Evolutionary conservation across 1,140 invertebrate species (phyloP).

Genomic region (Aricia agestis): DNA sequence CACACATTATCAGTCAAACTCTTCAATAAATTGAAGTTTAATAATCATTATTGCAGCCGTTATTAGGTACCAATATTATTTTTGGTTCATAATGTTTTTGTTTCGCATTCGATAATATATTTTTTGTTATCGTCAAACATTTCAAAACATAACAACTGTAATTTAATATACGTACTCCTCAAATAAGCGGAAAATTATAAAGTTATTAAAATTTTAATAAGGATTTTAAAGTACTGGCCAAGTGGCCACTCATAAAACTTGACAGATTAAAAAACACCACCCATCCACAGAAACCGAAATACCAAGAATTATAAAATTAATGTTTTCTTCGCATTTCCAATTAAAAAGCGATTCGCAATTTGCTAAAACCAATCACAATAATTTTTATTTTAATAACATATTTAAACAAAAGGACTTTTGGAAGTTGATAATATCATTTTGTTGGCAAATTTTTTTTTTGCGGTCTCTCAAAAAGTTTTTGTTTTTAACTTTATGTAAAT

Average conservation of each 20-base stretch:
- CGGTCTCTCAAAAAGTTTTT: neutral
- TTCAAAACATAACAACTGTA: too few relatives aligned
- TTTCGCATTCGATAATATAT: too few relatives aligned
- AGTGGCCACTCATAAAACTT: neutral
- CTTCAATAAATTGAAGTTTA: too few relatives aligned
- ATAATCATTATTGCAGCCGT: too few relatives aligned
- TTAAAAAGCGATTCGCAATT: conserved; percentile 59
- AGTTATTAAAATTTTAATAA: neutral
- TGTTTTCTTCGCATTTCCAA: neutral
- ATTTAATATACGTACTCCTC: too few relatives aligned
- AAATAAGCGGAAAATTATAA: too few relatives aligned
- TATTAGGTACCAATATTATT: too few relatives aligned
- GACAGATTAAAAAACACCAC: neutral
- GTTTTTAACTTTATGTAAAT: neutral
- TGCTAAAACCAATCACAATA: conserved; percentile 70
- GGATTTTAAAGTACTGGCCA: neutral
- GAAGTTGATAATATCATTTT: conserved; percentile 31
- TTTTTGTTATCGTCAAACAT: too few relatives aligned
- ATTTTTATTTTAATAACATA: conserved; percentile 60
- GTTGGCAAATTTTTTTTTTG: conserved; percentile 15
- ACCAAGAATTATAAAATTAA: conserved; percentile 5
- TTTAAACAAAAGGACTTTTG: conserved; percentile 26
- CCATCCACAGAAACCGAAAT: neutral
- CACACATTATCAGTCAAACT: too few relatives aligned
- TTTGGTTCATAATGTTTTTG: too few relatives aligned